These are phyloP conservation scores for Ceratotherium simum DNA, from an alignment of 2,113 vertebrate species.

Conservation along the genomic window DNA sequence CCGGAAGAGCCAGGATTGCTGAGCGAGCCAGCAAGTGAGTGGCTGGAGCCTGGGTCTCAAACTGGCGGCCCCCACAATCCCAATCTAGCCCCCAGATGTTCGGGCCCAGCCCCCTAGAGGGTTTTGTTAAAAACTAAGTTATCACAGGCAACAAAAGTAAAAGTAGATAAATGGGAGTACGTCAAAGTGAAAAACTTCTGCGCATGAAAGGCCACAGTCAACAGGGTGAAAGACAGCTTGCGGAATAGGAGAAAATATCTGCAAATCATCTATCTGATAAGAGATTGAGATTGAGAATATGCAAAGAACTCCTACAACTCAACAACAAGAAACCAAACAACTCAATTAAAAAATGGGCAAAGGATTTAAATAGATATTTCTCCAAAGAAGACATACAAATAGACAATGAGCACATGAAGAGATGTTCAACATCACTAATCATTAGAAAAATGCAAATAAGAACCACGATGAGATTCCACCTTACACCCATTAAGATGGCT, in stretches of 20 bases:
- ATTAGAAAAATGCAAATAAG: neutral
- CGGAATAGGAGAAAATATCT: neutral
- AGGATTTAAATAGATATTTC: neutral
- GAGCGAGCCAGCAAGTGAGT: neutral
- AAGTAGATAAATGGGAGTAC: neutral
- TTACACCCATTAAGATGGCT: too few species aligned
- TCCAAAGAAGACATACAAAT: neutral
- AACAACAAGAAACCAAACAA: neutral
- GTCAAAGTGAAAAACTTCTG: neutral
- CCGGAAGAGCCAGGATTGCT: neutral
- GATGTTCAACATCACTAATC: accelerated
- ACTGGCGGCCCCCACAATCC: neutral
- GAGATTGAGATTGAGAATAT: neutral
- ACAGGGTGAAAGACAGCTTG: too few species aligned
- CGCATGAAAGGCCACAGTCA: neutral
- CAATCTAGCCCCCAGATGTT: neutral
- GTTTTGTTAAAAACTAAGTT: neutral
- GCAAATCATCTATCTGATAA: neutral
- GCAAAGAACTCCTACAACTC: neutral
- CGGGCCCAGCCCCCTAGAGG: neutral
- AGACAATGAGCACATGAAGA: neutral
- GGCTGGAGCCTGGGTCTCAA: neutral
- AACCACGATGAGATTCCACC: neutral
- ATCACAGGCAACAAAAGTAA: neutral
- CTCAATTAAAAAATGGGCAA: neutral